phyloP scores from a whole-genome alignment of 23 tunicate species.

The Halocynthia aurantium region DNA sequence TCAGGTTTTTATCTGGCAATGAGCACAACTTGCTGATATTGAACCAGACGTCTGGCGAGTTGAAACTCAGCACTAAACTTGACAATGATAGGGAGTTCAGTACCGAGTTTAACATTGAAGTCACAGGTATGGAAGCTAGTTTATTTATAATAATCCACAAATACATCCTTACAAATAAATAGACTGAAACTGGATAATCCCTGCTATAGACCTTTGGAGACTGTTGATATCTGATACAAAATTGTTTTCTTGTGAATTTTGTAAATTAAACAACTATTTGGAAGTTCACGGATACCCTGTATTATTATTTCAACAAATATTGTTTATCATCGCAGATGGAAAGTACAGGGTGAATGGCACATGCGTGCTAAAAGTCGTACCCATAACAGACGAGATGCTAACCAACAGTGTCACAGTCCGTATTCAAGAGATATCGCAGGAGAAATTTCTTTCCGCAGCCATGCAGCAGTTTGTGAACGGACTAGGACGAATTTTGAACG shows the following conservation, averaged over 20 bases:
- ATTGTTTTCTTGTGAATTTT: not conserved
- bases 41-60: conserved; percentile 51
- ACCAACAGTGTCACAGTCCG: conserved; percentile 94
- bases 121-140: conserved; percentile 69
- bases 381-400: conserved; percentile 79
- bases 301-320: not conserved
- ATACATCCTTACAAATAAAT: too few relatives aligned
- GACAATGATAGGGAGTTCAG: conserved; percentile 80
- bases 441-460: conserved; percentile 63
- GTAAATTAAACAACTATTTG: not conserved
- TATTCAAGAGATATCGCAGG: conserved; percentile 65
- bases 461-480: conserved; percentile 64
- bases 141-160: not conserved
- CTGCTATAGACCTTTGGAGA: not conserved
- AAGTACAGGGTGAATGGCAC: conserved; percentile 21
- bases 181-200: not conserved
- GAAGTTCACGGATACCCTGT: not conserved
- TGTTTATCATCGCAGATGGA: conserved; percentile 48
- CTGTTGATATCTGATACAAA: not conserved
- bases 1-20: conserved; percentile 73
- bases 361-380: conserved; percentile 61
- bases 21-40: conserved; percentile 42
- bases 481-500: conserved; percentile 56
- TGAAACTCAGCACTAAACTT: conserved; percentile 40
- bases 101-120: conserved; percentile 31